These are phyloP conservation scores for Parus major DNA, from an alignment of 2,113 vertebrate genomes.

Conservation along the genomic window DNA sequence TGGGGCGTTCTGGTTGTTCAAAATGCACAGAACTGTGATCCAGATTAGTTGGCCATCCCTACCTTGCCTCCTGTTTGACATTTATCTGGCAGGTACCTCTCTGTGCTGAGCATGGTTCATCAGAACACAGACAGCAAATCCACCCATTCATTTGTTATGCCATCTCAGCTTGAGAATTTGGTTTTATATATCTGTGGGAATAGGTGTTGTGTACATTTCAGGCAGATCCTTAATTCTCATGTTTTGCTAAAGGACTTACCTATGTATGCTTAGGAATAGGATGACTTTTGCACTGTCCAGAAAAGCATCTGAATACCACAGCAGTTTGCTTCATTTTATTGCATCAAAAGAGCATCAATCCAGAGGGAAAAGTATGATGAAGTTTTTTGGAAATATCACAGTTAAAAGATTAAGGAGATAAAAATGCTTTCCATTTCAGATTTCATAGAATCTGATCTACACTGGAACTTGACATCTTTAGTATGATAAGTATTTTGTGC, in stretches of 20 bases:
- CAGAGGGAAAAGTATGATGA: not conserved
- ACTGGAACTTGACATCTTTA: not conserved
- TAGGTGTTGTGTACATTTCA: not conserved
- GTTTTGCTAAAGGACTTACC: not conserved
- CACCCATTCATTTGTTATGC: not conserved
- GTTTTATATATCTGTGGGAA: not conserved
- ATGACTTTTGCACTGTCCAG: not conserved
- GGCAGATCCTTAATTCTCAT: not conserved
- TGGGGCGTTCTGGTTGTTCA: not conserved
- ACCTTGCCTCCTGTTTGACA: not conserved
- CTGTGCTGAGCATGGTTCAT: not conserved
- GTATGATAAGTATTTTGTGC: not conserved
- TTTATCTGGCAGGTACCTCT: not conserved
- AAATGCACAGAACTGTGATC: not conserved
- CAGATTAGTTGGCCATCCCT: not conserved
- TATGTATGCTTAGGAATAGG: not conserved
- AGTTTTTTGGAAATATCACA: not conserved
- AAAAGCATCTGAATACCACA: not conserved
- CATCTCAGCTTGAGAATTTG: not conserved
- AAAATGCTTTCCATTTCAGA: not conserved
- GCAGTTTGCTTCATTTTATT: not conserved
- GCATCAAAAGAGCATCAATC: not conserved
- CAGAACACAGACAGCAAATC: not conserved
- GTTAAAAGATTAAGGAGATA: not conserved
- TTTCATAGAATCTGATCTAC: not conserved